Evolutionary conservation across 1,140 invertebrate genomes (phyloP).

Genomic region (Campoletis sonorensis): DNA sequence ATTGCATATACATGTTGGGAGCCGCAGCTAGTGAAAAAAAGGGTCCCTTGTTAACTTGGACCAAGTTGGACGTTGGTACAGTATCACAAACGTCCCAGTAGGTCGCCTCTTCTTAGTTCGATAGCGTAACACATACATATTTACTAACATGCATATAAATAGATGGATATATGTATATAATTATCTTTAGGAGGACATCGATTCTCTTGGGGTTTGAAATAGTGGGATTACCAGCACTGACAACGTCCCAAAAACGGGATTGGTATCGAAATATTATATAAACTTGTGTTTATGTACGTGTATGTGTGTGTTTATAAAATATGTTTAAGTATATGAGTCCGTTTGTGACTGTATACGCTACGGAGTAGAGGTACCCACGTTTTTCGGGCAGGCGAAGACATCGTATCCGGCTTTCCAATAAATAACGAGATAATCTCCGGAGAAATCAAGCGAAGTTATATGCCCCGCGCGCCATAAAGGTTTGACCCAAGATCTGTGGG

Average conservation of each 20-base stretch:
- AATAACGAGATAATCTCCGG: conserved; percentile 75
- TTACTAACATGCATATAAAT: conserved; percentile 32
- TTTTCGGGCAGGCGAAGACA: conserved; percentile 59
- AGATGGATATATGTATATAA: conserved; percentile 13
- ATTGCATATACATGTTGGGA: background rate
- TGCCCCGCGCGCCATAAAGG: conserved; percentile 68
- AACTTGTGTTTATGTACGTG: background rate
- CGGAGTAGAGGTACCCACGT: conserved; percentile 35
- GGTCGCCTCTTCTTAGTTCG: conserved; percentile 30
- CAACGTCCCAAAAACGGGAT: background rate
- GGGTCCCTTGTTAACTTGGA: background rate
- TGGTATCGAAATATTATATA: background rate
- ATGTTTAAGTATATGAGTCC: background rate
- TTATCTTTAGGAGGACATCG: conserved; percentile 20
- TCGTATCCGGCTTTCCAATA: conserved; percentile 71
- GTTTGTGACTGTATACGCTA: background rate
- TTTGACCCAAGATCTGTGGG: conserved; percentile 51
- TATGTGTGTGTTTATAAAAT: background rate
- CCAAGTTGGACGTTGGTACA: background rate
- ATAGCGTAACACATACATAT: conserved; percentile 2
- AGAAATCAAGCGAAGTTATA: conserved; percentile 75
- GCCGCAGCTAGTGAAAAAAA: background rate
- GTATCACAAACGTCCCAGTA: conserved; percentile 42
- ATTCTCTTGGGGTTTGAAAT: background rate
- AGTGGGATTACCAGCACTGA: background rate